Evolutionary conservation across 1,140 invertebrate genomes (phyloP), one percentile per base, ranked within the genome.

Genomic region (Ceratina japonica): DNA sequence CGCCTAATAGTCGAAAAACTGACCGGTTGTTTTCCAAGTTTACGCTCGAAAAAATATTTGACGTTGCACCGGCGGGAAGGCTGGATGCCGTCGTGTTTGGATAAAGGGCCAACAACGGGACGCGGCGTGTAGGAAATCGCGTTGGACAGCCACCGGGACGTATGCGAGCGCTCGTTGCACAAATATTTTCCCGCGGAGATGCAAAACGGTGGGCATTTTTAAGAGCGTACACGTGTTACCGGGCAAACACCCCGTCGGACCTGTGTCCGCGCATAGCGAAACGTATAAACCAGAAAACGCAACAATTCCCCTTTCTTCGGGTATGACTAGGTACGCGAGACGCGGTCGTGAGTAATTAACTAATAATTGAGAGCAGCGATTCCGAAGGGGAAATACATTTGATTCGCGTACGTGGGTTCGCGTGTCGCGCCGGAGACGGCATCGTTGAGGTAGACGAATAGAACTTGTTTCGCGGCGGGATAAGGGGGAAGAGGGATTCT

Each of bases 141-240:
- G 31, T 61, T 37, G 49, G 68, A 44, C 16, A 22, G 16, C 18
- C 58, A 51, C 24, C 15, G 18, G 8, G 15, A 13, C 31, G 49
- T 31, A 24, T 4, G 27, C 58, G 58, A 15, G 37, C 59, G 31
- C 20, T 22, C 44, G 58, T 27, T 56, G 49, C 59, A 49, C 22
- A 78, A 78, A 72, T 78, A 78, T 78, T 78, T 72, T 78, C 20
- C 31, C 51, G 75, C 27, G 44, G 27, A 62, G 44, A 77, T 72
- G 68, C 51, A 54, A 72, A 72, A 62, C 59, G 52, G 59, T 24
- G n/a, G 22, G 49, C 27, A 20, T 78, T 64, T 78, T 78, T 71
- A 63, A 78, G 75, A n/a, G 68, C n/a, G 27, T 3, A 31, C 15
- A 12, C 44, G 24, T 59, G 58, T 52, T 66, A n/a, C 16, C 63